Conservation (phyloP, 1,140 invertebrate genomes). For the Maconellicoccus hirsutus region DNA sequence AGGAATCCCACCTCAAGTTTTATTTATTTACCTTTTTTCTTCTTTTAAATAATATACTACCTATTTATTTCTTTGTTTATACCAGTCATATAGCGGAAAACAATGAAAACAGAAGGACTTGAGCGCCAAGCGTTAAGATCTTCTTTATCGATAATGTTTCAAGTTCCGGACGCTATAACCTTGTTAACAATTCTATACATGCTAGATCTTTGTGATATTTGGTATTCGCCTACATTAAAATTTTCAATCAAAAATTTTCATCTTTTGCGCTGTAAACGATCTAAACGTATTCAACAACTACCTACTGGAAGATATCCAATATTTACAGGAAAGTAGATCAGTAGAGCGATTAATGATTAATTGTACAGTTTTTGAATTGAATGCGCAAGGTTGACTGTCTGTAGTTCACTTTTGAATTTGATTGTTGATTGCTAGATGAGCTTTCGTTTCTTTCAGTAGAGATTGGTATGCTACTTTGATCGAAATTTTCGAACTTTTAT, state of each 20-base stretch:
- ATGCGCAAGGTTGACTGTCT: neutral
- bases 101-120: constrained; percentile 8
- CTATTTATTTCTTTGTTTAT: neutral
- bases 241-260: neutral
- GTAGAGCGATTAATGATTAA: neutral
- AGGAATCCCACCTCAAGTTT: neutral
- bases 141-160: neutral
- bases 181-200: neutral
- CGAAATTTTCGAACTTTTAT: too few species aligned
- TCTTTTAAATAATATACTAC: neutral
- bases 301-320: neutral
- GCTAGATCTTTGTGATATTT: neutral
- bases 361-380: neutral
- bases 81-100: neutral
- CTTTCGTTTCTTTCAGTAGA: too few species aligned
- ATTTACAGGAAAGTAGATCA: neutral
- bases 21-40: neutral
- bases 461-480: too few species aligned
- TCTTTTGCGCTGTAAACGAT: neutral
- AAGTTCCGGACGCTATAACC: neutral
- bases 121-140: constrained; percentile 1
- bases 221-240: neutral
- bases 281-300: neutral
- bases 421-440: too few species aligned
- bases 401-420: neutral